These are phyloP conservation scores for Lobophora halterata DNA, from an alignment of 2,888 invertebrate genomes.

Conservation along the genomic window DNA sequence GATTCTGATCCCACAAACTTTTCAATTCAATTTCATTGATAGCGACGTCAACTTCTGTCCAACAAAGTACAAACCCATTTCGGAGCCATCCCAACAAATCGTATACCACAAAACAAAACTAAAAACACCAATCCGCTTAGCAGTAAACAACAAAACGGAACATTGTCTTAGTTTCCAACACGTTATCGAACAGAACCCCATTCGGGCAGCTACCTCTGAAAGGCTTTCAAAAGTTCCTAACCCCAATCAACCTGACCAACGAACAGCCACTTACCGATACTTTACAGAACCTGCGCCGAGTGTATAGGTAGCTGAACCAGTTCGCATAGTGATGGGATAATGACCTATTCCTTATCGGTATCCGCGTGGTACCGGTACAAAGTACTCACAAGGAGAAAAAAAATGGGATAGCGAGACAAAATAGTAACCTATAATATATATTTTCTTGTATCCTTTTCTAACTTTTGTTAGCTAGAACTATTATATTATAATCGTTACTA, in stretches of 20 bases:
- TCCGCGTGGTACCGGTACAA: too few relatives aligned
- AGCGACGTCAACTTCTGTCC: too few relatives aligned
- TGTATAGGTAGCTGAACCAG: constrained; percentile 24
- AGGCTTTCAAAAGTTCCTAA: constrained; percentile 33
- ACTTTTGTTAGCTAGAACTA: too few relatives aligned
- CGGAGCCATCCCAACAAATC: neutral
- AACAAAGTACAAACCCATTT: too few relatives aligned
- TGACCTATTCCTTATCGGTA: too few relatives aligned
- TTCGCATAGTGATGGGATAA: constrained; percentile 16
- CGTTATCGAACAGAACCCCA: constrained; percentile 29
- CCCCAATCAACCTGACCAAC: constrained; percentile 36
- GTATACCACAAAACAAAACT: constrained; percentile 13
- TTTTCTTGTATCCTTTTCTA: too few relatives aligned
- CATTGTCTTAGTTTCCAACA: constrained; percentile 29
- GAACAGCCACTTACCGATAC: constrained; percentile 30
- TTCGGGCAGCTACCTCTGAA: constrained; percentile 26
- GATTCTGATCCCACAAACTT: too few relatives aligned
- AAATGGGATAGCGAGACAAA: too few relatives aligned
- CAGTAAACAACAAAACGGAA: constrained; percentile 22
- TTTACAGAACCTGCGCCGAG: constrained; percentile 21
- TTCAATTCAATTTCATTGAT: too few relatives aligned
- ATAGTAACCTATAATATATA: too few relatives aligned
- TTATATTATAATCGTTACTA: too few relatives aligned
- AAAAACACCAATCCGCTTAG: constrained; percentile 12
- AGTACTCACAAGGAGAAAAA: too few relatives aligned